Base-by-base conservation (phyloP, 2,888 invertebrate genomes). In the Netelia virgata region DNA sequence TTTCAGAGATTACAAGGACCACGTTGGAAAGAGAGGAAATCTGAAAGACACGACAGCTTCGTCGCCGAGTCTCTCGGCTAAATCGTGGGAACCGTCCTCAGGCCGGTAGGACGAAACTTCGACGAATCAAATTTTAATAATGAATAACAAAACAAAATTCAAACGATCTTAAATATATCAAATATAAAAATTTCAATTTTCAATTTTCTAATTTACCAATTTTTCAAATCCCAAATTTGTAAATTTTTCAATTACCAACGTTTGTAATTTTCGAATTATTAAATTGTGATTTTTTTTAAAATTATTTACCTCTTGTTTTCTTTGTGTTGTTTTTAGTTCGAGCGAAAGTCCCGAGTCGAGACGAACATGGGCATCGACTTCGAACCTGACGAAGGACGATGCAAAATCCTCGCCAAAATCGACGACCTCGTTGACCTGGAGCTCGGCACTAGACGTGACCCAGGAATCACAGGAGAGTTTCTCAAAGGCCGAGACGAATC, bases 1-100 rank as follows among this genome's bases (percentile, higher is more conserved):
- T 90, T 90, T 82, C 90, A 96, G 97, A 89, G 98, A 98, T 94
- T 98, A 98, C 94, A 98, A 98, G 94, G 98, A 98, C 92, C 98
- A 98, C 94, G 97, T 97, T 76, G 96, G 96, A 57, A 96, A 96
- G 90, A 96, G 96, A 92, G 96, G 96, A 86, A 96, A 96, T 77
- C 95, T 96, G 87, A 94, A 93, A 81, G 86, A 86, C 63, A 93
- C 94, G 6, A 96, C 97, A 66, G 96, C 96, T 61, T 97, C 97
- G 83, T 96, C 97, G 20, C 97, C 97, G 70, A 97, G 96, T 93
- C 95, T 97, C 89, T 96, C 97, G 86, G 94, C 95, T 83, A 84
- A 84, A 82, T 55, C 84, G 86, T 93, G 92, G 90, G 91, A 92
- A 74, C 87, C 91, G 53, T 88, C 91, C 1, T 79, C 90, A 87